A percentile compares a stretch with the other conserved stretches of the same genome.
phyloP scores from a whole-genome alignment of 2,888 invertebrate genomes.

The Caenorhabditis drosophilae region DNA sequence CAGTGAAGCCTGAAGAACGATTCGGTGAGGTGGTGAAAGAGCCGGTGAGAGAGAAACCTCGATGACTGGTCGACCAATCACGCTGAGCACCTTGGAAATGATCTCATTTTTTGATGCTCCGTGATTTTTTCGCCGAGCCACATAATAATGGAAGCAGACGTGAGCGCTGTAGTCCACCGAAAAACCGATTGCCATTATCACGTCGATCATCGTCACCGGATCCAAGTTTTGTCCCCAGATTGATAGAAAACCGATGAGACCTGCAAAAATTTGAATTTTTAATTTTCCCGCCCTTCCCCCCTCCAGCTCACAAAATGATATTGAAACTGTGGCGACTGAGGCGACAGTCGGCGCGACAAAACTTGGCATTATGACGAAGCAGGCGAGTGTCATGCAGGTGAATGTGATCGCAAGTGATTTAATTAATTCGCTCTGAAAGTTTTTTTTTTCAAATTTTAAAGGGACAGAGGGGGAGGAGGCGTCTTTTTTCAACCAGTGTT shows the following conservation, averaged over 20 bases:
- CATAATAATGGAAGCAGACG: constrained; percentile 84
- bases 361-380: constrained; percentile 59
- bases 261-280: constrained; percentile 22
- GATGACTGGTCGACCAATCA: constrained; percentile 59
- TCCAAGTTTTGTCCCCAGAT: constrained; percentile 61
- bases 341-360: constrained; percentile 55
- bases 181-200: constrained; percentile 79
- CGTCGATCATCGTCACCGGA: constrained; percentile 63
- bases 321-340: constrained; percentile 58
- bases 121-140: constrained; percentile 14
- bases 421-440: constrained; percentile 57
- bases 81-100: constrained; percentile 34
- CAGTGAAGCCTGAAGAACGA: constrained; percentile 47
- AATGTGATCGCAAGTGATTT: constrained; percentile 63
- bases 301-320: constrained; percentile 53
- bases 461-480: too few species aligned
- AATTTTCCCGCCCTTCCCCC: not conserved
- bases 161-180: constrained; percentile 91
- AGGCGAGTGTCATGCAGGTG: constrained; percentile 63
- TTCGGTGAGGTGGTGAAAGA: not conserved
- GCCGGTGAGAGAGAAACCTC: too few species aligned
- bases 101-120: constrained; percentile 28
- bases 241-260: constrained; percentile 56
- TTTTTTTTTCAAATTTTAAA: too few species aligned
- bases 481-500: too few species aligned